A percentile compares a stretch with the other conserved stretches of the same genome.
Conservation (phyloP, 2,797 vertebrate species). For the Gymnothorax javanicus region DNA sequence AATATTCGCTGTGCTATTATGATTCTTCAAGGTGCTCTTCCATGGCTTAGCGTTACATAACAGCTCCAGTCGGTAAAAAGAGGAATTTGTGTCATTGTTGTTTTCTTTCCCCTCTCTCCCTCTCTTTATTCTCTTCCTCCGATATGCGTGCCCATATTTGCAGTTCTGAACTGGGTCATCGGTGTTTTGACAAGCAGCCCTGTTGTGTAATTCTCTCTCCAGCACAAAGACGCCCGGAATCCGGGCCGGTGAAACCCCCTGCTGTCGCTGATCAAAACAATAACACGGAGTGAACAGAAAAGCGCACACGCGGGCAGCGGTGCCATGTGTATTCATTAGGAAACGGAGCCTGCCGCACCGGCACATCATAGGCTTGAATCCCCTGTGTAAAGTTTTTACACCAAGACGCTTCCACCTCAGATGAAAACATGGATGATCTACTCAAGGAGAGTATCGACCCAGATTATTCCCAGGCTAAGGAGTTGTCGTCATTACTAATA, state of each 20-base stretch:
- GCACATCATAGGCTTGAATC: background rate
- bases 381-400: background rate
- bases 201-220: constrained; percentile 39
- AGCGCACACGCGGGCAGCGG: background rate
- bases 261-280: constrained; percentile 12
- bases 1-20: background rate
- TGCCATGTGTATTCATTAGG: background rate
- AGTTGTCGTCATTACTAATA: no score
- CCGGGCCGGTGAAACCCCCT: constrained; percentile 32
- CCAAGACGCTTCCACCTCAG: background rate
- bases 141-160: constrained; percentile 49
- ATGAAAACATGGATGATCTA: background rate
- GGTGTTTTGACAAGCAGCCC: constrained; percentile 58
- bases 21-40: background rate
- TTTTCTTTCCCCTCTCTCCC: constrained; percentile 26
- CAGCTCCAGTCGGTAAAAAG: background rate
- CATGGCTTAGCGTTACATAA: background rate
- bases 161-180: constrained; percentile 51
- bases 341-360: background rate
- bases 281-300: background rate
- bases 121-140: constrained; percentile 50
- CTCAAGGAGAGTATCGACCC: no score
- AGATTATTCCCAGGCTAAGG: background rate
- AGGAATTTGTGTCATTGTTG: background rate
- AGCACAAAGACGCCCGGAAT: constrained; percentile 48